A percentile compares a stretch with the other conserved stretches of the same genome.
These are phyloP conservation scores for Micrasema longulum DNA, from an alignment of 1,140 invertebrate genomes.

Conservation along the genomic window DNA sequence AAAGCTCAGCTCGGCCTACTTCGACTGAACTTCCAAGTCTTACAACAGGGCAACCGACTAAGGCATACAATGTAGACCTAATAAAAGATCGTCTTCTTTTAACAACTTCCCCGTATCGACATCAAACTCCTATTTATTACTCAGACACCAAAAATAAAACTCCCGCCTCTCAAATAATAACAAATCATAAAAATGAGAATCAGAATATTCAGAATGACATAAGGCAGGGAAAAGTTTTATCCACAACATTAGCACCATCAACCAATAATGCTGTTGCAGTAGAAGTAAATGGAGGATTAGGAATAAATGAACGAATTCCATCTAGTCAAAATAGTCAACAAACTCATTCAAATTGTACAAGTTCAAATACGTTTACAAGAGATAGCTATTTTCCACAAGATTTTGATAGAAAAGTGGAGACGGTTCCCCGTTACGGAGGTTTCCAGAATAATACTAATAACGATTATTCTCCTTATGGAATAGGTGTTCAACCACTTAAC, in stretches of 20 bases:
- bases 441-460: conserved; percentile 68
- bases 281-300: conserved; percentile 63
- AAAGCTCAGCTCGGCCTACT: conserved; percentile 39
- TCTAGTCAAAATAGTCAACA: too few relatives aligned
- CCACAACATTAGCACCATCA: conserved; percentile 56
- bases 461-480: conserved; percentile 58
- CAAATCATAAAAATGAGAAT: conserved; percentile 37
- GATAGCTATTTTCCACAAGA: conserved; percentile 64
- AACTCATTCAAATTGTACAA: conserved; percentile 40
- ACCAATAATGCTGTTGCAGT: conserved; percentile 61
- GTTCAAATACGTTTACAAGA: conserved; percentile 48
- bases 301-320: too few relatives aligned
- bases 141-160: conserved; percentile 57
- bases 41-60: conserved; percentile 8
- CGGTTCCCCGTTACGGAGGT: conserved; percentile 63
- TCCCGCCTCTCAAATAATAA: conserved; percentile 51
- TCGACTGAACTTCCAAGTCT: conserved; percentile 42
- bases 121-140: conserved; percentile 38
- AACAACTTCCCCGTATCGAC: conserved; percentile 56
- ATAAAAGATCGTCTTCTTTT: conserved; percentile 40
- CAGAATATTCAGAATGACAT: conserved; percentile 37
- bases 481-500: conserved; percentile 56
- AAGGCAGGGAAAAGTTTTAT: conserved; percentile 42
- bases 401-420: conserved; percentile 54
- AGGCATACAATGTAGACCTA: conserved; percentile 34